Percentiles rank a stretch among this genome's conserved stretches.
Evolutionary conservation across 2,113 vertebrate genomes (phyloP).

Genomic region (Nesospiza acunhae): DNA sequence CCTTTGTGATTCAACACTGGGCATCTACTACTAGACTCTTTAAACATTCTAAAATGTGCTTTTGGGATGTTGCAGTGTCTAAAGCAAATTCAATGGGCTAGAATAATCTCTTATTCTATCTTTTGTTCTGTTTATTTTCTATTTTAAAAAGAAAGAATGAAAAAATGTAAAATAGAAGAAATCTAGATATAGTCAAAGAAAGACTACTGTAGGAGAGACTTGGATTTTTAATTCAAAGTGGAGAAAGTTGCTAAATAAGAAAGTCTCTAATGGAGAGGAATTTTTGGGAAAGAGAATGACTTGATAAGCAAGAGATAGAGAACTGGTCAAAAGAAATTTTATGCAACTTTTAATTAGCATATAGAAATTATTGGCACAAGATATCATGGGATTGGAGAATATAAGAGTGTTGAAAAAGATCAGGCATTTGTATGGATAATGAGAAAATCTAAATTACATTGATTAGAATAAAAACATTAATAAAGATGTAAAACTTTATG

Average conservation of each 20-base stretch:
- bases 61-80: background rate
- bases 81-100: background rate
- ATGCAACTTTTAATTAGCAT: background rate
- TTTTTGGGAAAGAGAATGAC: background rate
- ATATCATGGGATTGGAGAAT: background rate
- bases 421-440: background rate
- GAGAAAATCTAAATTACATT: background rate
- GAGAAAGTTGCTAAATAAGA: background rate
- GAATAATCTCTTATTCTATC: background rate
- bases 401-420: conserved; percentile 16
- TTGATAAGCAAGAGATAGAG: background rate
- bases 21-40: background rate
- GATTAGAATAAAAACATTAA: background rate
- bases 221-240: background rate
- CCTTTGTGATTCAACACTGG: background rate
- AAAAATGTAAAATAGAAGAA: background rate
- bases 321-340: conserved; percentile 10
- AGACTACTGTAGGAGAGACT: background rate
- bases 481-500: background rate
- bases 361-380: background rate
- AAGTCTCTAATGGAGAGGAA: background rate
- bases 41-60: background rate
- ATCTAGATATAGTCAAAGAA: background rate
- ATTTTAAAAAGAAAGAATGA: background rate
- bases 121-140: background rate